These are phyloP conservation scores for Hanleya hanleyi DNA, from an alignment of 2,888 invertebrate genomes.

Conservation along the genomic window DNA sequence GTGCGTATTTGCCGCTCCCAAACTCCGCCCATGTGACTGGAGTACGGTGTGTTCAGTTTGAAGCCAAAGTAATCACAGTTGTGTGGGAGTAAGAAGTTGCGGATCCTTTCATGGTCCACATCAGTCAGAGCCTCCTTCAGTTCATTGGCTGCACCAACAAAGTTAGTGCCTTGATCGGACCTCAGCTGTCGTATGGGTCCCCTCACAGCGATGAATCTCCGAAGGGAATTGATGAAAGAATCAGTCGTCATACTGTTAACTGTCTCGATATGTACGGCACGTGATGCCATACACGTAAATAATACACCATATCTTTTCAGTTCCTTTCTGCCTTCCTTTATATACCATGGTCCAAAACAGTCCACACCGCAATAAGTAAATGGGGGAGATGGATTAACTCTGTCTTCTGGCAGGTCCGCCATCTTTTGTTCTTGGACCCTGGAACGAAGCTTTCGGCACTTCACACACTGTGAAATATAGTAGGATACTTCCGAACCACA, in stretches of 20 bases:
- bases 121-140: constrained; percentile 15
- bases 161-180: constrained; percentile 42
- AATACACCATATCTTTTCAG: constrained; percentile 47
- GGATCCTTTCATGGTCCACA: not conserved
- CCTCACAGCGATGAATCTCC: constrained; percentile 43
- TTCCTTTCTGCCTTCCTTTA: constrained; percentile 47
- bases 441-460: constrained; percentile 23
- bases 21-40: constrained; percentile 15
- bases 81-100: not conserved
- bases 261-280: constrained; percentile 49
- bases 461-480: constrained; percentile 30
- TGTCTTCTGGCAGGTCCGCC: constrained; percentile 44
- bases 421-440: constrained; percentile 28
- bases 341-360: constrained; percentile 50
- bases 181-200: constrained; percentile 41
- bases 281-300: constrained; percentile 46
- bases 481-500: constrained; percentile 30
- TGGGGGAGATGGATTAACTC: constrained; percentile 40
- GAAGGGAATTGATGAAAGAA: constrained; percentile 45
- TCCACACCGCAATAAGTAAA: constrained; percentile 47
- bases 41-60: not conserved
- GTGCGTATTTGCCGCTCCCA: constrained; percentile 27
- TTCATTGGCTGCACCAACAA: constrained; percentile 46
- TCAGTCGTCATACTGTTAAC: constrained; percentile 45
- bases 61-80: not conserved